These are phyloP conservation scores for Mythimna albipuncta DNA, from an alignment of 2,888 invertebrate genomes.

Conservation along the genomic window DNA sequence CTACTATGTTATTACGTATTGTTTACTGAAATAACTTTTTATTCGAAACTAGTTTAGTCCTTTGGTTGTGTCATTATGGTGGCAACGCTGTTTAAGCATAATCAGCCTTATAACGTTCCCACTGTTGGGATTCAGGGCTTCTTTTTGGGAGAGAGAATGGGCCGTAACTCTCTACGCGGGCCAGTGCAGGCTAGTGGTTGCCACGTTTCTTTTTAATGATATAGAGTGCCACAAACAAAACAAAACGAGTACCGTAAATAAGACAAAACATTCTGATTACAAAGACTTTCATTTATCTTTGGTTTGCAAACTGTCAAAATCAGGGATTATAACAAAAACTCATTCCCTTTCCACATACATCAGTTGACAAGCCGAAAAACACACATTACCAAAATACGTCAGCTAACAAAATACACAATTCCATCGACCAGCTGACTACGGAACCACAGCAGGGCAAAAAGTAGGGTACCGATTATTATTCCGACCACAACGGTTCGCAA, in stretches of 20 bases:
- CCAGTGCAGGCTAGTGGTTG: too few species aligned
- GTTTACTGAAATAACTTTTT: not conserved
- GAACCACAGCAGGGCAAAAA: slow-evolving; percentile 14
- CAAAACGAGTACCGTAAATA: too few species aligned
- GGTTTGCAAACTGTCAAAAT: not conserved
- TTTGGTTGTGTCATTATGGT: not conserved
- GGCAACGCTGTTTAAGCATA: not conserved
- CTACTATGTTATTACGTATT: not conserved
- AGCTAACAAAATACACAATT: slow-evolving; percentile 3
- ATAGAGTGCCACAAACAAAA: too few species aligned
- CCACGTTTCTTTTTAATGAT: too few species aligned
- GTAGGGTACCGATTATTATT: slow-evolving; percentile 50
- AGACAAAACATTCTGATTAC: too few species aligned
- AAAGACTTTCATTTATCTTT: not conserved
- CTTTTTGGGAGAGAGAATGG: too few species aligned
- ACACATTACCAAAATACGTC: not conserved
- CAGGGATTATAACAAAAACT: not conserved
- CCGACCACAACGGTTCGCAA: slow-evolving; percentile 30
- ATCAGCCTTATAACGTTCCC: too few species aligned
- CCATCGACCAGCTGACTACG: not conserved
- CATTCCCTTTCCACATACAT: not conserved
- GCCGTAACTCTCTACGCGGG: too few species aligned
- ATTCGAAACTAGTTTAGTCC: not conserved
- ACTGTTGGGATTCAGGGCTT: too few species aligned
- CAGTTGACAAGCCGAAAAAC: not conserved